A percentile compares a stretch with the other conserved stretches of the same genome.
Evolutionary conservation across 2,888 invertebrate genomes (phyloP).

Genomic region (Dascillus cervinus): DNA sequence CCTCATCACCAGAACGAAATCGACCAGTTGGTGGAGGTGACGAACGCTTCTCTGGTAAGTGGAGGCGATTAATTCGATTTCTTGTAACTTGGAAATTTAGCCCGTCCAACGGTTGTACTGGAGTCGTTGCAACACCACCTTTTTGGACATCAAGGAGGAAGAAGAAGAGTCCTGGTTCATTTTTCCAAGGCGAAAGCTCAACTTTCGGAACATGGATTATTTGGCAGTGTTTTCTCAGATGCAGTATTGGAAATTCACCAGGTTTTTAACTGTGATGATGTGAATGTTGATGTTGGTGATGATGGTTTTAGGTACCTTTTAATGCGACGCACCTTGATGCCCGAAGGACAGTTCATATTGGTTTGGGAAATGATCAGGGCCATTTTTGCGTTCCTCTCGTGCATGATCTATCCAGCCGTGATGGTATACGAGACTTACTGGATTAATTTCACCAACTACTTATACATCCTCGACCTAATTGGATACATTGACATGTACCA

Average conservation of each 20-base stretch:
- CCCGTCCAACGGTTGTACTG: constrained; percentile 14
- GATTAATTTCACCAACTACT: neutral
- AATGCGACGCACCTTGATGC: constrained; percentile 20
- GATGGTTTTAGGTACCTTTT: constrained; percentile 15
- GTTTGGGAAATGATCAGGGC: constrained; percentile 21
- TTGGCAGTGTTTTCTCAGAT: constrained; percentile 8
- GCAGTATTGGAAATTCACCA: constrained; percentile 6
- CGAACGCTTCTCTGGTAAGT: constrained; percentile 17
- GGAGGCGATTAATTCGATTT: no score
- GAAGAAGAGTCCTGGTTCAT: constrained; percentile 18
- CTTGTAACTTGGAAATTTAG: constrained; percentile 6
- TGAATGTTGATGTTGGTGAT: constrained; percentile 3
- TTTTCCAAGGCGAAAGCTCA: constrained; percentile 17
- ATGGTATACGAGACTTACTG: neutral
- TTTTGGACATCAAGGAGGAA: constrained; percentile 9
- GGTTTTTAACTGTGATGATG: constrained; percentile 12
- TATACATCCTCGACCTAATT: neutral
- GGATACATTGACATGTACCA: neutral
- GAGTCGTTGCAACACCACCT: constrained; percentile 4
- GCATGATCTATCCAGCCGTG: constrained; percentile 14
- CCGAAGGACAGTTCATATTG: constrained; percentile 21
- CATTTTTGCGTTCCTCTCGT: constrained; percentile 16
- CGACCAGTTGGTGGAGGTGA: constrained; percentile 10
- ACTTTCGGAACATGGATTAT: constrained; percentile 17
- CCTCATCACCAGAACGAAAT: constrained; percentile 3